A percentile compares a stretch with the other conserved stretches of the same genome.
phyloP scores from a whole-genome alignment of 1,140 invertebrate species.

The Mycetomoellerius zeteki region DNA sequence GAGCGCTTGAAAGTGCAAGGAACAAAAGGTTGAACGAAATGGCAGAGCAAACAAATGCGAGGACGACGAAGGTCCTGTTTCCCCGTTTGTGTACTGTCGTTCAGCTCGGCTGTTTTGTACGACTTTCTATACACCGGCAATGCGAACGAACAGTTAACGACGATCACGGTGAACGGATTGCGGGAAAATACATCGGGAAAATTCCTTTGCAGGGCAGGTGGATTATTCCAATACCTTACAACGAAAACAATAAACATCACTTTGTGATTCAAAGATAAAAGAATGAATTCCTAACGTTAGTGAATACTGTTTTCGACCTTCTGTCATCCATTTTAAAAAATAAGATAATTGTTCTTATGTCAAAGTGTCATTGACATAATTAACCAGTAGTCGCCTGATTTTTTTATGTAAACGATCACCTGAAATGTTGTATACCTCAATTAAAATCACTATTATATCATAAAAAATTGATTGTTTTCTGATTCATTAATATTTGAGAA shows the following conservation, averaged over 20 bases:
- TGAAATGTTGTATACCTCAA: no score
- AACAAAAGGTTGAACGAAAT: slow-evolving; percentile 1
- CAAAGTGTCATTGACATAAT: slow-evolving; percentile 6
- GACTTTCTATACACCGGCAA: slow-evolving; percentile 9
- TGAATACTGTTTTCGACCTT: neutral
- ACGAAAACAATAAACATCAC: slow-evolving; percentile 42
- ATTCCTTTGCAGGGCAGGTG: slow-evolving; percentile 26
- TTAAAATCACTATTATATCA: no score
- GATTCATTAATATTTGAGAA: no score
- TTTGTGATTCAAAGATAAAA: slow-evolving; percentile 16
- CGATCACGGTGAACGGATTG: slow-evolving; percentile 41
- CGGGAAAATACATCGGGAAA: slow-evolving; percentile 30
- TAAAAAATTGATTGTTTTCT: no score
- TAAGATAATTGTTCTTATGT: neutral
- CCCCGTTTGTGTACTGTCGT: slow-evolving; percentile 70
- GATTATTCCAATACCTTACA: slow-evolving; percentile 53
- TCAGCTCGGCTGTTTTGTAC: slow-evolving; percentile 62
- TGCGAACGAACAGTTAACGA: slow-evolving; percentile 48
- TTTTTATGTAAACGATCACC: no score
- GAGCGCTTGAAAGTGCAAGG: slow-evolving; percentile 29
- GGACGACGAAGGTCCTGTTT: slow-evolving; percentile 67
- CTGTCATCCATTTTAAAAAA: neutral
- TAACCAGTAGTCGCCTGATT: neutral
- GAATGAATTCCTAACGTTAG: slow-evolving; percentile 7
- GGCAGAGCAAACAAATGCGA: slow-evolving; percentile 58